Conservation (phyloP, 2,113 vertebrate genomes). For the Lycaon pictus region DNA sequence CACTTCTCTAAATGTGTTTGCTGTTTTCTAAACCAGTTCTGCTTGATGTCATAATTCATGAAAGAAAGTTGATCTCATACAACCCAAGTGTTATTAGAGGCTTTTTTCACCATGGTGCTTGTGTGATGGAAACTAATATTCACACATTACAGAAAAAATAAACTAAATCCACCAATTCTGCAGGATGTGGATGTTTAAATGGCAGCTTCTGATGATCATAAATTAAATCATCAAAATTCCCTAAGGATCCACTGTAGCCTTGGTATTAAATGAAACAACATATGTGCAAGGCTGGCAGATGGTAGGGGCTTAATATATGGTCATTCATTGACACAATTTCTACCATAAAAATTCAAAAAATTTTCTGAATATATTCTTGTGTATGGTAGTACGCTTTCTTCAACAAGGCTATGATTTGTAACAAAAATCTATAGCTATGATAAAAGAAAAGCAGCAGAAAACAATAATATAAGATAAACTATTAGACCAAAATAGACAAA, state of each 20-base stretch:
- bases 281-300: background rate
- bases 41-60: conserved; percentile 61
- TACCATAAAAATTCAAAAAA: conserved; percentile 28
- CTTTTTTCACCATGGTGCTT: conserved; percentile 22
- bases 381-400: background rate
- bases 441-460: conserved; percentile 17
- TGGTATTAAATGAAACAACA: conserved; percentile 55
- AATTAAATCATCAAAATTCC: conserved; percentile 55
- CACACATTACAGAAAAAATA: conserved; percentile 52
- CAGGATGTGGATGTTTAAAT: conserved; percentile 28
- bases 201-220: background rate
- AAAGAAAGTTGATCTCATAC: conserved; percentile 72
- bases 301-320: background rate
- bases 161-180: conserved; percentile 37
- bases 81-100: conserved; percentile 33
- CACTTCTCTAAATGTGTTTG: background rate
- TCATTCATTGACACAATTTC: background rate
- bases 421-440: background rate
- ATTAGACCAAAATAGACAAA: background rate
- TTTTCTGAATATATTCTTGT: background rate
- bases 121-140: conserved; percentile 63
- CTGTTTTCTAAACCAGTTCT: conserved; percentile 32
- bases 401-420: background rate
- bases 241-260: background rate
- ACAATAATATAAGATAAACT: background rate